Evolutionary conservation across 1,140 invertebrate genomes (phyloP).

Genomic region (Cephus cinctus): DNA sequence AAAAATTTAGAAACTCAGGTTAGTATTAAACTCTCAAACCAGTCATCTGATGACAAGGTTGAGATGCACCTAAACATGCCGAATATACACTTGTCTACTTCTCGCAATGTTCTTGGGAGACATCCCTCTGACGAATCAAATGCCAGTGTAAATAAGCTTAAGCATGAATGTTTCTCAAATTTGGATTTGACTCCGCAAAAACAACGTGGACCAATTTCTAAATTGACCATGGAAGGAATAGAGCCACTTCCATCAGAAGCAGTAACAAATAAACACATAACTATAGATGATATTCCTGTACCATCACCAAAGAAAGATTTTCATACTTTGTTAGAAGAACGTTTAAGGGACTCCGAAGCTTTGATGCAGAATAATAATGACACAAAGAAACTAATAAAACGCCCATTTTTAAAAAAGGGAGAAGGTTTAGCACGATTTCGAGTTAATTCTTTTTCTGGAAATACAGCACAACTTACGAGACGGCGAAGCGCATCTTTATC

Average conservation of each 20-base stretch:
- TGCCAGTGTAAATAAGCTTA: too few relatives aligned
- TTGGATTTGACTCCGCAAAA: background rate
- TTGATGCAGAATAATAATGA: slow-evolving; percentile 3
- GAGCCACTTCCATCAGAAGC: slow-evolving; percentile 24
- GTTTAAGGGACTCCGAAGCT: slow-evolving; percentile 31
- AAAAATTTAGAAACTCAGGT: too few relatives aligned
- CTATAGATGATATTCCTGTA: slow-evolving; percentile 49
- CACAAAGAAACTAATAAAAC: slow-evolving; percentile 23
- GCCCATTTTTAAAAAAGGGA: slow-evolving; percentile 53
- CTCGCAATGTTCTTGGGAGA: too few relatives aligned
- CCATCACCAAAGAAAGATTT: slow-evolving; percentile 51
- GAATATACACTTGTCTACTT: too few relatives aligned
- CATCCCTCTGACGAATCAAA: too few relatives aligned
- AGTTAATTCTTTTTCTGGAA: slow-evolving; percentile 17
- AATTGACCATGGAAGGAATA: slow-evolving; percentile 26
- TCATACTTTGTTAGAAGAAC: slow-evolving; percentile 47
- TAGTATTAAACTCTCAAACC: too few relatives aligned
- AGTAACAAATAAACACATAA: slow-evolving; percentile 9
- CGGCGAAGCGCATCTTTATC: slow-evolving; percentile 49
- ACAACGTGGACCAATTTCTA: background rate
- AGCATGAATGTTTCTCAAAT: too few relatives aligned
- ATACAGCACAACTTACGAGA: slow-evolving; percentile 10
- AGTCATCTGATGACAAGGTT: too few relatives aligned
- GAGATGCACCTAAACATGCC: too few relatives aligned
- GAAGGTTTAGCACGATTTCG: slow-evolving; percentile 50